phyloP scores from a whole-genome alignment of 2,113 vertebrate species.

The Bothrops jararaca region DNA sequence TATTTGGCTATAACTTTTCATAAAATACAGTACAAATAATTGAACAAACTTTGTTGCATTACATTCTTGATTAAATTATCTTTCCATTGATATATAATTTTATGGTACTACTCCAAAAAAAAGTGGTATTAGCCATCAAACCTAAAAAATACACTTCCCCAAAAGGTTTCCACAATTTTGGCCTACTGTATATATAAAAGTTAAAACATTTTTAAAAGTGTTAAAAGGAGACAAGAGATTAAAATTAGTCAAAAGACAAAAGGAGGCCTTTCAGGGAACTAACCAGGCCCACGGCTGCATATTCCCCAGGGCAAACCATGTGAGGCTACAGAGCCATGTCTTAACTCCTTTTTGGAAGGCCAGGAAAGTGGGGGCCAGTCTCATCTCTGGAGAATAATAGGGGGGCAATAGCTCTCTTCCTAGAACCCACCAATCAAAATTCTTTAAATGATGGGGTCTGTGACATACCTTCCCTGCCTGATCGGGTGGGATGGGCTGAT shows the following conservation, averaged over 20 bases:
- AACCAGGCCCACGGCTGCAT: neutral
- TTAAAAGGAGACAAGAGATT: neutral
- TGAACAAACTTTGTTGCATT: no score
- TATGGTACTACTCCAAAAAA: no score
- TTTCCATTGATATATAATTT: no score
- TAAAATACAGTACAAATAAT: no score
- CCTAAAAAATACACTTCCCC: no score
- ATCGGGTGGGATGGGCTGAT: neutral
- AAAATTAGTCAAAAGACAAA: neutral
- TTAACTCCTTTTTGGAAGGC: neutral
- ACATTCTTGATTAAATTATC: no score
- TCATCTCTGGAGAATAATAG: neutral
- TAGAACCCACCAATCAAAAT: neutral
- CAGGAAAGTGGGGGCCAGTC: neutral
- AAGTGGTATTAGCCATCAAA: no score
- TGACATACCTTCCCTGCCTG: neutral
- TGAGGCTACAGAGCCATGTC: neutral
- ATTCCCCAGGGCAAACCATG: neutral
- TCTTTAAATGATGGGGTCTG: neutral
- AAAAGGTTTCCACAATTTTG: no score
- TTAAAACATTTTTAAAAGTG: neutral
- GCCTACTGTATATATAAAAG: neutral
- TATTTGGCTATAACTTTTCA: no score
- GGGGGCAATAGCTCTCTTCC: neutral
- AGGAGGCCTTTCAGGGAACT: neutral